Evolutionary conservation across 2,888 invertebrate species (phyloP), one percentile per base, ranked within the genome.

Genomic region (Willowsia nigromaculata): DNA sequence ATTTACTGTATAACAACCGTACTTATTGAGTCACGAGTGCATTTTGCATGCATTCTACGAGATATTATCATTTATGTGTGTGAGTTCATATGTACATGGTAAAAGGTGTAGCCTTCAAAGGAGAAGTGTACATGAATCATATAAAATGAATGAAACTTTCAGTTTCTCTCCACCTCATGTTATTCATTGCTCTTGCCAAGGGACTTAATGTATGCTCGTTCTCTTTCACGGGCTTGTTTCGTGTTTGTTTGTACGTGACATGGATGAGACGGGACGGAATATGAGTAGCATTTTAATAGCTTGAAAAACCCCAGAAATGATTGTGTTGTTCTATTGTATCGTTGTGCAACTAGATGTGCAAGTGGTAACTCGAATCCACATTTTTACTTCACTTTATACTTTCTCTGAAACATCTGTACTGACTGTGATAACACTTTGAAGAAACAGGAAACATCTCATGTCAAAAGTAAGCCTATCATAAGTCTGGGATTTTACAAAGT

Each of bases 381-480:
- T 15, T 68, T 65, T 68, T 59, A n/a, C 9, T 18, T 33, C 5
- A 37, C 37, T 68, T 68, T 13, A 27, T 37, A n/a, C n/a, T 68
- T 37, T 7, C n/a, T 27, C 0, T 2, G 22, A 22, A 68, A 37
- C 40, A 68, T n/a, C 68, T 40, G 59, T 59, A 27, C 27, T 37
- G 37, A 13, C n/a, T 27, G 37, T 15, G 78, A 78, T 78, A 78
- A 78, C 78, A 78, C 78, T 78, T 53, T 1, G 13, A 47, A 53
- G n/a, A 50, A 59, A 59, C 59, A 47, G 53, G 25, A 78, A 78
- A 78, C 53, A 22, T 50, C 53, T 53, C 22, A 78, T 78, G 50
- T 78, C 78, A 78, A 78, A 78, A 47, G 9, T 78, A 78, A 78
- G 50, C 27, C 50, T 53, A 53, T 78, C 78, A 78, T 78, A 53